Conservation (phyloP, 92 coral and sea anemone species). For the Plumapathes pennacea region DNA sequence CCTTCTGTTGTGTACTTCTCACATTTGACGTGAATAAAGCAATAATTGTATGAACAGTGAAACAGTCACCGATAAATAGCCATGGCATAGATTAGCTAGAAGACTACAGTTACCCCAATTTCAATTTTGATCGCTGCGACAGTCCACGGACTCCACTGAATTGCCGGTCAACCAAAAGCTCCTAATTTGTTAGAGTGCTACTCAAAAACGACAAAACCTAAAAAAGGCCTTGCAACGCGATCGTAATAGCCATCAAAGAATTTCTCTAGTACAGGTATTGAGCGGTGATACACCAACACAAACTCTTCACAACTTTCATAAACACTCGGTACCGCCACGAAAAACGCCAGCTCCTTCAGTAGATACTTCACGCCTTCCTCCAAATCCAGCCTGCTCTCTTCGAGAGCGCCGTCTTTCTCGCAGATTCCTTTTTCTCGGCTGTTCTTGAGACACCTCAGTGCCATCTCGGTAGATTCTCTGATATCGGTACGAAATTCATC, state of each 20-base stretch:
- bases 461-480: slow-evolving; percentile 52
- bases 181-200: neutral
- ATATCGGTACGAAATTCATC: slow-evolving; percentile 63
- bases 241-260: slow-evolving; percentile 68
- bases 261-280: slow-evolving; percentile 78
- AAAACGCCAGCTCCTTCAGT: slow-evolving; percentile 71
- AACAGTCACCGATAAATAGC: too few species aligned
- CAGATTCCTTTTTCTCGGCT: slow-evolving; percentile 45
- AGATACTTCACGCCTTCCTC: slow-evolving; percentile 78
- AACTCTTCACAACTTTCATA: slow-evolving; percentile 56
- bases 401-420: neutral
- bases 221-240: slow-evolving; percentile 38
- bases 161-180: too few species aligned
- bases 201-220: slow-evolving; percentile 55
- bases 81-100: too few species aligned
- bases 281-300: slow-evolving; percentile 80
- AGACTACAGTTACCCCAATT: too few species aligned
- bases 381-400: slow-evolving; percentile 23
- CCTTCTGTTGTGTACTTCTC: too few species aligned
- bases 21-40: too few species aligned
- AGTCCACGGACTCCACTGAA: too few species aligned
- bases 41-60: too few species aligned
- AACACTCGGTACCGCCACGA: slow-evolving; percentile 48
- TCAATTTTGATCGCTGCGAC: too few species aligned
- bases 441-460: slow-evolving; percentile 52